A percentile compares a stretch with the other conserved stretches of the same genome.
phyloP scores from a whole-genome alignment of 2,888 invertebrate genomes.

The Tiliacea aurago region DNA sequence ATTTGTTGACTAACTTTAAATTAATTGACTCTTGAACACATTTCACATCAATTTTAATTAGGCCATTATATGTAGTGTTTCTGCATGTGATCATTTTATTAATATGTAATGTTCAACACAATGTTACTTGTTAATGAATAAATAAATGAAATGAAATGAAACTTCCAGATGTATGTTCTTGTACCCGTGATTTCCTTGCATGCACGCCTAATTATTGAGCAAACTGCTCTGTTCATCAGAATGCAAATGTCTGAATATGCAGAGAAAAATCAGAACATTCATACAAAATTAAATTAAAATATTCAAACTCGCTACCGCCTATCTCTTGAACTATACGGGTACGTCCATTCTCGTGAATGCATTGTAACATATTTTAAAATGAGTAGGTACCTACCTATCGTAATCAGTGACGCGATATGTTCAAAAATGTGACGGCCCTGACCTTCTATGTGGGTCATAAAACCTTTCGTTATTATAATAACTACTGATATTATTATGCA shows the following conservation, averaged over 20 bases:
- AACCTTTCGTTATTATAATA: slow-evolving; percentile 30
- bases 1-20: too few relatives aligned
- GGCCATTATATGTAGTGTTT: too few relatives aligned
- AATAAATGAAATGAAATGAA: too few relatives aligned
- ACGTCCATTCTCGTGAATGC: slow-evolving; percentile 42
- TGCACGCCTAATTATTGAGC: not conserved
- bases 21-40: too few relatives aligned
- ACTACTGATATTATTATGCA: not conserved
- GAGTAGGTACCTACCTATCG: slow-evolving; percentile 40
- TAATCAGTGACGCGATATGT: slow-evolving; percentile 76
- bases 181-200: not conserved
- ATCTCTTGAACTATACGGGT: slow-evolving; percentile 8
- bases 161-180: too few relatives aligned
- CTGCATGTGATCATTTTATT: too few relatives aligned
- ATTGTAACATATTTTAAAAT: slow-evolving; percentile 54
- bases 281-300: not conserved
- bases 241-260: not conserved
- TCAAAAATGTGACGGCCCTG: slow-evolving; percentile 79
- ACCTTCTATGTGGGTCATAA: slow-evolving; percentile 81
- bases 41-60: too few relatives aligned
- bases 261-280: not conserved
- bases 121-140: too few relatives aligned
- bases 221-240: not conserved
- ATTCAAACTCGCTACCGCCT: slow-evolving; percentile 16
- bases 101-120: too few relatives aligned